Conservation (phyloP, 2,888 invertebrate species). For the Endotricha flammealis region DNA sequence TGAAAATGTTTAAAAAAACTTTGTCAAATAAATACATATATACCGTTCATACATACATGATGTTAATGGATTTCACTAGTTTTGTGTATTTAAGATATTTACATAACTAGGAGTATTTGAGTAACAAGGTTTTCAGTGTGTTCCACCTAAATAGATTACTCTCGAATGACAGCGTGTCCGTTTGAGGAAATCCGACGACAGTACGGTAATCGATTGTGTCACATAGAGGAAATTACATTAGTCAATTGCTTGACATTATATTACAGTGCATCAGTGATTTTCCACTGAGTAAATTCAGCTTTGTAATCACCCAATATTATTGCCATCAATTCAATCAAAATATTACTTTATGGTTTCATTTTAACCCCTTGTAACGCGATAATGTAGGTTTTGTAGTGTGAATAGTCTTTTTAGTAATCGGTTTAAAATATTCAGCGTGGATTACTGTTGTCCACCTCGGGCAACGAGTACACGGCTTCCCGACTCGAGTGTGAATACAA, state of each 20-base stretch:
- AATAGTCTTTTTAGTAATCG: constrained; percentile 14
- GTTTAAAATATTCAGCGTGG: constrained; percentile 21
- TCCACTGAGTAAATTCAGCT: neutral
- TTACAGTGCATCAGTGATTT: constrained; percentile 1
- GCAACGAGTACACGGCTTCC: constrained; percentile 19
- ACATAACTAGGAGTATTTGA: no score
- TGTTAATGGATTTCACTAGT: no score
- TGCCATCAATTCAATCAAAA: constrained; percentile 5
- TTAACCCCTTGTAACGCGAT: constrained; percentile 3
- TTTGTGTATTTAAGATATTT: no score
- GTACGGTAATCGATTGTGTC: constrained; percentile 6
- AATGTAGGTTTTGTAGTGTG: constrained; percentile 8
- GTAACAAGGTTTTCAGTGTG: no score
- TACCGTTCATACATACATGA: no score
- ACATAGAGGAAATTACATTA: constrained; percentile 11
- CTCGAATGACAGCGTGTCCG: constrained; percentile 5
- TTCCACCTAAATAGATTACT: constrained; percentile 1
- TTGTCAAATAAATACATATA: no score
- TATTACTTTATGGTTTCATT: neutral
- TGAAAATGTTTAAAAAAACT: no score
- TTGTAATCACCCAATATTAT: neutral
- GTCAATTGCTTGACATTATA: constrained; percentile 7
- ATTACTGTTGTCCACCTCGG: constrained; percentile 19
- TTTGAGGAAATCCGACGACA: constrained; percentile 7
- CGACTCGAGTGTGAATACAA: constrained; percentile 31